Conservation (phyloP, 1,140 invertebrate species). For the Brachionus angularis region DNA sequence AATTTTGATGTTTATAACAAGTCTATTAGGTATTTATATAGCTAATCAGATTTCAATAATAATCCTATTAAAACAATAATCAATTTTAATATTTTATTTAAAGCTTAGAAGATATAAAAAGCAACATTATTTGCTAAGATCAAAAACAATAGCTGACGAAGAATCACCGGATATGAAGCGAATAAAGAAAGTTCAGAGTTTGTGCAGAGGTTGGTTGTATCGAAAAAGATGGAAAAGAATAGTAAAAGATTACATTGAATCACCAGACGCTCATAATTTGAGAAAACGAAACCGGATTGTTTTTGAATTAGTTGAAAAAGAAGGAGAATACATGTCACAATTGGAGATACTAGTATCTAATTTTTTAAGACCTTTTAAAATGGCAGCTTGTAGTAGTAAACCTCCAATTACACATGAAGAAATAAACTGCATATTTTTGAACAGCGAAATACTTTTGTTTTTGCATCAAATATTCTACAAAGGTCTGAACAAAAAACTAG, state of each 20-base stretch:
- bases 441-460: slow-evolving; percentile 87
- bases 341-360: slow-evolving; percentile 85
- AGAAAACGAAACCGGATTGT: slow-evolving; percentile 85
- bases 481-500: slow-evolving; percentile 82
- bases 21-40: no score
- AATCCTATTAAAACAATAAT: not conserved
- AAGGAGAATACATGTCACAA: slow-evolving; percentile 68
- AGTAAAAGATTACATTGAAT: slow-evolving; percentile 86
- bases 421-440: slow-evolving; percentile 89
- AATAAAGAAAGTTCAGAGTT: slow-evolving; percentile 88
- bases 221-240: slow-evolving; percentile 90
- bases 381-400: slow-evolving; percentile 83
- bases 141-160: slow-evolving; percentile 56
- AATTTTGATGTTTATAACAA: no score
- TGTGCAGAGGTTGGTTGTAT: slow-evolving; percentile 88
- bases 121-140: slow-evolving; percentile 21
- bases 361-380: slow-evolving; percentile 83
- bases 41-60: no score
- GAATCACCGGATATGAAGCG: slow-evolving; percentile 70
- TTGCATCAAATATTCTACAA: slow-evolving; percentile 91
- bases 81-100: not conserved
- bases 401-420: slow-evolving; percentile 88
- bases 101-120: slow-evolving; percentile 9
- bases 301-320: slow-evolving; percentile 83
- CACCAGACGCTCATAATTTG: slow-evolving; percentile 88